Percentiles rank a stretch among this genome's conserved stretches.
phyloP scores from a whole-genome alignment of 2,113 vertebrate genomes.

The Pedetes capensis region DNA sequence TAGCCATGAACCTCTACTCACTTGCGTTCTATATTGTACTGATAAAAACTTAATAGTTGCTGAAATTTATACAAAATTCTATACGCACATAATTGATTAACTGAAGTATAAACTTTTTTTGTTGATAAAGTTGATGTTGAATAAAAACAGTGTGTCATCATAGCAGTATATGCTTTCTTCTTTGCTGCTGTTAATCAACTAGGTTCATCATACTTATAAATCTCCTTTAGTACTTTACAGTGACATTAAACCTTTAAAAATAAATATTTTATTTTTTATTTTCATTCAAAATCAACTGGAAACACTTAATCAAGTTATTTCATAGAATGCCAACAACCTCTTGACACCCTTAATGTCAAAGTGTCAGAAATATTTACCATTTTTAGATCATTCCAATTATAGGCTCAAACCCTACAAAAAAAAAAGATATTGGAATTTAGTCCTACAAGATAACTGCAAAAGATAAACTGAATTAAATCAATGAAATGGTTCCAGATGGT shows the following conservation, averaged over 20 bases:
- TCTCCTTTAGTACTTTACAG: not conserved
- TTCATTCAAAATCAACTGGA: not conserved
- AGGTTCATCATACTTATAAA: not conserved
- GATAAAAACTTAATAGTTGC: not conserved
- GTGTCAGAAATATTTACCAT: not conserved
- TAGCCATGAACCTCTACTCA: not conserved
- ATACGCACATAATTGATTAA: not conserved
- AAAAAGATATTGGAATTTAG: not conserved
- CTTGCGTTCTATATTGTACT: not conserved
- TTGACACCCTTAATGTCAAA: not conserved
- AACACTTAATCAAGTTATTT: not conserved
- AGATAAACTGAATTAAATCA: not conserved
- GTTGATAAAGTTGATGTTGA: not conserved
- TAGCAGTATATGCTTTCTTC: not conserved
- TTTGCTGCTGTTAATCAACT: not conserved
- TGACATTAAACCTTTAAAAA: not conserved
- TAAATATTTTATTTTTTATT: not conserved
- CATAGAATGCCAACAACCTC: not conserved
- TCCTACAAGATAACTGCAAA: not conserved
- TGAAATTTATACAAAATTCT: not conserved
- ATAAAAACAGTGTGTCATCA: not conserved
- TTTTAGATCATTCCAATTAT: not conserved
- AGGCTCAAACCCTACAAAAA: not conserved
- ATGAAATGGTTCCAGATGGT: not conserved
- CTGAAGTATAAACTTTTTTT: not conserved